phyloP scores from a whole-genome alignment of 2,113 vertebrate species.

The Aplodontia rufa region DNA sequence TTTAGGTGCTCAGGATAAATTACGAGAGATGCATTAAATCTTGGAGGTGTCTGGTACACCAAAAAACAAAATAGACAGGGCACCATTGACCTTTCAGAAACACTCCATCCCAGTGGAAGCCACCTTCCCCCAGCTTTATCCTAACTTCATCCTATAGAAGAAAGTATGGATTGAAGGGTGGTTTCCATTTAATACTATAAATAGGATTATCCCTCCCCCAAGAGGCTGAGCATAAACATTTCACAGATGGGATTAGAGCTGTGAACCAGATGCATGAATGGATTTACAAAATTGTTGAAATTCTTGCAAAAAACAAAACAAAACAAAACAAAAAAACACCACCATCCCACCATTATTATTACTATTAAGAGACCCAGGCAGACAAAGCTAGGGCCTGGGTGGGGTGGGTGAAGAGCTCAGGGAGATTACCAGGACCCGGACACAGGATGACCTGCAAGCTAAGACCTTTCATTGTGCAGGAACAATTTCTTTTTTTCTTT shows the following conservation, averaged over 20 bases:
- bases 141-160: not conserved
- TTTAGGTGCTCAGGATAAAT: fast-evolving
- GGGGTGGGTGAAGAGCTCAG: too few relatives aligned
- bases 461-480: not conserved
- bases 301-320: fast-evolving
- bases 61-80: too few relatives aligned
- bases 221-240: not conserved
- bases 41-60: too few relatives aligned
- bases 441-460: constrained; percentile 12
- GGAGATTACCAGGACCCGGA: not conserved
- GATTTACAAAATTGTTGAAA: too few relatives aligned
- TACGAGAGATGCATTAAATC: fast-evolving
- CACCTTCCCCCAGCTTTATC: too few relatives aligned
- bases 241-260: too few relatives aligned
- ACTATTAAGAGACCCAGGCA: not conserved
- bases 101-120: too few relatives aligned
- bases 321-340: too few relatives aligned
- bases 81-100: too few relatives aligned
- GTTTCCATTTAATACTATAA: not conserved
- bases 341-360: not conserved
- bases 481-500: not conserved
- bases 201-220: not conserved
- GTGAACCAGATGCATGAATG: too few relatives aligned
- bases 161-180: not conserved
- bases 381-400: not conserved